These are phyloP conservation scores for Holothuria leucospilota DNA, from an alignment of 53 echinoderm and acorn worm genomes.

Conservation along the genomic window DNA sequence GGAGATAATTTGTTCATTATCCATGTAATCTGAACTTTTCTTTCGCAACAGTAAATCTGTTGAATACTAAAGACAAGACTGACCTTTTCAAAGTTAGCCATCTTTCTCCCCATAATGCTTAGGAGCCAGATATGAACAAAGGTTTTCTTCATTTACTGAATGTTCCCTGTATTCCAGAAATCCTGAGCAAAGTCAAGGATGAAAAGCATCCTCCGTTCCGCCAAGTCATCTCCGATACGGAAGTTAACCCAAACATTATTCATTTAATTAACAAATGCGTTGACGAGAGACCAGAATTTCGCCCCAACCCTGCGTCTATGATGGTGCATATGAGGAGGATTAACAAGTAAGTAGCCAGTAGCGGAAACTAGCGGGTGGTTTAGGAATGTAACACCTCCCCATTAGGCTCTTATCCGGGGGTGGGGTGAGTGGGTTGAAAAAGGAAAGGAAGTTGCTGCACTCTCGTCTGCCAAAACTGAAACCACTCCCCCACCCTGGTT, in stretches of 20 bases:
- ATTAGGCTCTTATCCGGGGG: no score
- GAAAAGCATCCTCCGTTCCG: constrained; percentile 7
- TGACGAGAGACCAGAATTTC: constrained; percentile 37
- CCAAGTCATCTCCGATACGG: background rate
- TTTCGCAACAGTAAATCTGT: no score
- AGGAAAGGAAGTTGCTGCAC: no score
- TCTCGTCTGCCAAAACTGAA: no score
- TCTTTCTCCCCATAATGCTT: no score
- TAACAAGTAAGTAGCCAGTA: constrained; percentile 45
- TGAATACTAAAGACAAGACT: background rate
- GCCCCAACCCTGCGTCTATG: constrained; percentile 52
- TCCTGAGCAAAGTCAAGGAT: background rate
- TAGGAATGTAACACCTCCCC: no score
- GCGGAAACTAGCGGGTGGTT: no score
- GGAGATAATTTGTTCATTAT: no score
- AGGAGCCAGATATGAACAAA: background rate
- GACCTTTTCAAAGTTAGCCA: background rate
- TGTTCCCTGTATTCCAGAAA: background rate
- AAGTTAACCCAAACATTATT: constrained; percentile 14
- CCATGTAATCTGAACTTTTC: no score
- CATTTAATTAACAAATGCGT: constrained; percentile 33
- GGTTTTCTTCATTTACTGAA: background rate
- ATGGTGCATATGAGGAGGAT: constrained; percentile 64
- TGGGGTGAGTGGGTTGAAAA: no score
- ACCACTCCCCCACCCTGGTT: no score